A percentile compares a stretch with the other conserved stretches of the same genome.
Evolutionary conservation across 2,797 vertebrate genomes (phyloP).

Genomic region (Caiman crocodilus): DNA sequence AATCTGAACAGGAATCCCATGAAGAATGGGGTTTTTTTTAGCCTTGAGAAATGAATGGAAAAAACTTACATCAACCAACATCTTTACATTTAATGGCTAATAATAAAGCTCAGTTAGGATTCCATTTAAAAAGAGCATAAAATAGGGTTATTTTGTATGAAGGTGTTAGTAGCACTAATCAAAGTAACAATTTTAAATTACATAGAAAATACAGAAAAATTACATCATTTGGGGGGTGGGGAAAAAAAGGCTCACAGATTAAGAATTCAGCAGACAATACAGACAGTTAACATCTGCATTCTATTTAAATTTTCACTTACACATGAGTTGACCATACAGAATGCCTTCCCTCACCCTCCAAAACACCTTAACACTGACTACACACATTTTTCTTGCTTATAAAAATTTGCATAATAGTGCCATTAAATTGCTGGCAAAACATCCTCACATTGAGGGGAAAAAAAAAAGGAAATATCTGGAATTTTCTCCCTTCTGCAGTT

Average conservation of each 20-base stretch:
- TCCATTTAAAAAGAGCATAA: neutral
- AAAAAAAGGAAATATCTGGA: neutral
- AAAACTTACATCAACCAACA: neutral
- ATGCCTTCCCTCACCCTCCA: neutral
- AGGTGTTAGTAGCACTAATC: neutral
- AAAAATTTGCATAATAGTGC: neutral
- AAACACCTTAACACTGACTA: neutral
- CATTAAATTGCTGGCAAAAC: too few species aligned
- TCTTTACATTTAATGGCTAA: neutral
- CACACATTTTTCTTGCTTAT: neutral
- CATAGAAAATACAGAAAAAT: neutral
- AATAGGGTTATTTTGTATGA: neutral
- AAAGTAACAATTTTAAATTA: neutral
- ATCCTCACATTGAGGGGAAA: neutral
- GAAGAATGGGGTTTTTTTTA: neutral
- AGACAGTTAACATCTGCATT: neutral
- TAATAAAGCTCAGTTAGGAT: neutral
- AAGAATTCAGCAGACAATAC: accelerated
- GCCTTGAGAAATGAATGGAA: neutral
- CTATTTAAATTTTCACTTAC: neutral
- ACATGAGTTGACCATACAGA: neutral
- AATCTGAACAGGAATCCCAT: neutral
- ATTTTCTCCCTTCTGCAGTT: neutral
- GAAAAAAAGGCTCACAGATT: neutral
- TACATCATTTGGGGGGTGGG: neutral